A percentile compares a stretch with the other conserved stretches of the same genome.
Evolutionary conservation across 2,888 invertebrate species (phyloP).

Genomic region (Drosophila nigricruria): DNA sequence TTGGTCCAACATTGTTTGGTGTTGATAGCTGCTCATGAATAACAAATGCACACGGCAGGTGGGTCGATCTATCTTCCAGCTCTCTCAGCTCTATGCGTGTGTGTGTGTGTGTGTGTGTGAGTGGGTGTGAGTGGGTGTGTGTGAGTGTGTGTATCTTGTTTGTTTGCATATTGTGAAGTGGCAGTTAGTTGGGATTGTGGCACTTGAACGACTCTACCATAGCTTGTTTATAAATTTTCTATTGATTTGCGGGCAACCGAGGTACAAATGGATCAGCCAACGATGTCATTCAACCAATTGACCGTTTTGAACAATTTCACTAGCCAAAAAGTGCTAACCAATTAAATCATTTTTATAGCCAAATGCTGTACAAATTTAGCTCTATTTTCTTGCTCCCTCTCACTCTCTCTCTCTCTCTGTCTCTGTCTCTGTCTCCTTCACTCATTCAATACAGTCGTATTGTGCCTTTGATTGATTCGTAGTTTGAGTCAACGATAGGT

Average conservation of each 20-base stretch:
- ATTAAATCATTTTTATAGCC: conserved; percentile 78
- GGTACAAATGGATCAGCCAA: conserved; percentile 47
- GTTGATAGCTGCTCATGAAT: conserved; percentile 78
- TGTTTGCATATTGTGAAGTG: conserved; percentile 22
- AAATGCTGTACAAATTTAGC: conserved; percentile 57
- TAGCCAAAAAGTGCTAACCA: conserved; percentile 55
- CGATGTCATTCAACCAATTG: conserved; percentile 26
- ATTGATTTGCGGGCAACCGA: conserved; percentile 68
- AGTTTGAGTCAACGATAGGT: conserved; percentile 34
- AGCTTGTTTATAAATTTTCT: conserved; percentile 67
- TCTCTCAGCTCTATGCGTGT: neutral
- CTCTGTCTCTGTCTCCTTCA: neutral
- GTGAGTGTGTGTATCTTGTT: conserved; percentile 8
- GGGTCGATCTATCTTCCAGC: conserved; percentile 25
- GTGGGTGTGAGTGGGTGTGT: conserved; percentile 2
- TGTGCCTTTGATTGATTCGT: conserved; percentile 55
- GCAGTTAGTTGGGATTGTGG: conserved; percentile 2
- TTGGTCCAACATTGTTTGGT: conserved; percentile 71
- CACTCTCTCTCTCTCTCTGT: no score
- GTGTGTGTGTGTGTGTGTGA: conserved; percentile 2
- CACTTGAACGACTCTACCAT: conserved; percentile 29
- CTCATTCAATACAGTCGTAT: conserved; percentile 7
- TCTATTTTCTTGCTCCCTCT: neutral
- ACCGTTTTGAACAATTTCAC: conserved; percentile 40
- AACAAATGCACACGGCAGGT: conserved; percentile 76